Base-by-base conservation (phyloP, 2,888 invertebrate genomes). In the Portevinia maculata region DNA sequence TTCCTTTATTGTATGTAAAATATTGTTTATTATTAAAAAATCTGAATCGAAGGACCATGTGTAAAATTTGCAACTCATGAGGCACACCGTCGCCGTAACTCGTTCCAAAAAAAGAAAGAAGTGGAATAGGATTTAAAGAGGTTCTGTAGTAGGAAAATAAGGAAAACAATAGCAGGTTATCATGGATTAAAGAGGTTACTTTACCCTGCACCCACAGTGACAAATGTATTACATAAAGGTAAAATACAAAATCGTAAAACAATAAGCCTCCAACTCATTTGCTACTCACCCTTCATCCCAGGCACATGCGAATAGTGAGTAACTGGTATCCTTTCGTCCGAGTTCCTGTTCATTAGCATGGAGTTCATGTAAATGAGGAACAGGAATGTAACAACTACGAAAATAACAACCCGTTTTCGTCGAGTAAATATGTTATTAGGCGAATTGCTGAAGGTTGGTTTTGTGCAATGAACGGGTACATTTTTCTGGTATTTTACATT, bases 241-340 rank as follows among this genome's bases (percentile, higher is more conserved):
- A 69, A 67, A 8, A 32, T 74, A 67, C 32, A 57, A 17, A 60
- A 50, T 70, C 39, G 37, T 53, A 34, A 53, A 71, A 73, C 46
- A 55, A 65, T 48, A 50, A 65, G 15, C 48, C 39, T 13, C 11
- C 28, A 39, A 24, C 46, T 48, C 32, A 8, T 55, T 7, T 13
- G 24, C 21, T 19, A 76, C 86, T 85, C 79, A 90, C 90, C 90
- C 86, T 89, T 90, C 89, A 89, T 89, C 73, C 89, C 89, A 73
- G 88, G 86, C 11, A 89, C 89, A 84, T 87, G 88, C 21, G 90
- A 90, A 70, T 88, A 86, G 73, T 88, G 89, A 71, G 88, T 84
- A 3, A 90, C 89, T 3, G 86, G 86, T 6, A 89, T 86, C 59
- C 86, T 84, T 39, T 89, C 87, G 11, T 86, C 84, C 1, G 85